Base-by-base conservation (phyloP, 1,140 invertebrate species). In the Ips typographus region DNA sequence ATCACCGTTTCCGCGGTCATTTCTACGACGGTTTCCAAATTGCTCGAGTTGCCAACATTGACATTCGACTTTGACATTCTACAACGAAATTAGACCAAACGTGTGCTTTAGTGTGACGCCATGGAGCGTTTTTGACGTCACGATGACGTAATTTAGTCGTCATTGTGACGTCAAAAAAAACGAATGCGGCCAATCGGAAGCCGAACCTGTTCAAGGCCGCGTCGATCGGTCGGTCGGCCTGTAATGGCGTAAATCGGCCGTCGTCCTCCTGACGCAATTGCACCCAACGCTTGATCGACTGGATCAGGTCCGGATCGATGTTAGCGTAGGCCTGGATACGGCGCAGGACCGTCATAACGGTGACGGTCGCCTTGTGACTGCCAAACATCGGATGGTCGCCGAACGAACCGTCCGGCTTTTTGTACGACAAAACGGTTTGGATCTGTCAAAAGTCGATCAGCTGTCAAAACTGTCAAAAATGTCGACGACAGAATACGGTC, bases 381-480 rank as follows among this genome's bases (percentile, higher is more conserved):
- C 81, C 83, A 69, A 87, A 81, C 68, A 83, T 83, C 58, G 83
- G 85, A 72, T 88, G 87, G 57, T 88, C 86, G 68, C 86, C 87
- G 71, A 88, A 88, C 0, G 86, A 88, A 64, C 85, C 84, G 70
- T 88, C 86, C 40, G 74, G 78, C 76, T 85, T 86, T 5, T 83
- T 80, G 74, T 86, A 88, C 0, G 84, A 83, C 1, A 88, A 73
- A 1, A 88, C 79, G 6, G 83, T 82, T 80, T 88, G 86, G n/a
- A 88, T 83, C 83, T 86, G 22, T 22, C 22, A 78, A 78, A 41
- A 65, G 66, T 39, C 8, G 36, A 71, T n/a, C 40, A 41, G 4
- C 8, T 58, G 1, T 2, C 38, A 58, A 40, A 40, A 37, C 37
- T 55, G 22, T 22, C 22, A 22, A 22, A 22, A n/a, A n/a, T n/a